Percentiles rank a stretch among this genome's conserved stretches.
These are phyloP conservation scores for Mactra quadrangularis DNA, from an alignment of 1,140 invertebrate genomes.

Conservation along the genomic window DNA sequence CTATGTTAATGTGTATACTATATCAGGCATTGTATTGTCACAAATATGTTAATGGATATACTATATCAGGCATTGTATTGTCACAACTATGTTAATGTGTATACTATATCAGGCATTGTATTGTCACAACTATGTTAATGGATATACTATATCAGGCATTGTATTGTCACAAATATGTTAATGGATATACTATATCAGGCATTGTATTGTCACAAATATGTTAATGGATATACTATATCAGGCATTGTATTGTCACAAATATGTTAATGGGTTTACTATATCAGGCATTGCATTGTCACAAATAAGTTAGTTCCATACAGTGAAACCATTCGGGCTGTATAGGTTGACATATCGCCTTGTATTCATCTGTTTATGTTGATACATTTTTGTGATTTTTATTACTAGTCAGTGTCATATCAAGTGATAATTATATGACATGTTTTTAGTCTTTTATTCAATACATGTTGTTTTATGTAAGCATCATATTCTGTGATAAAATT, in stretches of 20 bases:
- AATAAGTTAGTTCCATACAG: slow-evolving; percentile 13
- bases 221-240: background rate
- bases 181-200: too few relatives aligned
- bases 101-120: too few relatives aligned
- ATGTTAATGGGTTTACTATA: too few relatives aligned
- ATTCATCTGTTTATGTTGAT: slow-evolving; percentile 20
- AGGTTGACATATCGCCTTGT: slow-evolving; percentile 8
- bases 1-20: too few relatives aligned
- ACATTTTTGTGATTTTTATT: slow-evolving; percentile 16
- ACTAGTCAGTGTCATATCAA: slow-evolving; percentile 24
- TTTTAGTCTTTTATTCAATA: slow-evolving; percentile 39
- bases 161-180: background rate
- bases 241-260: slow-evolving; percentile 7
- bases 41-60: background rate
- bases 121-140: too few relatives aligned
- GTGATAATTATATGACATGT: slow-evolving; percentile 11
- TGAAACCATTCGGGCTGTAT: slow-evolving; percentile 9
- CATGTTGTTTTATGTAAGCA: slow-evolving; percentile 39
- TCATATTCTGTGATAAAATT: slow-evolving; percentile 40
- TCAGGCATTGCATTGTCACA: slow-evolving; percentile 8
- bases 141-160: background rate
- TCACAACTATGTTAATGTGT: background rate
- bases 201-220: too few relatives aligned
- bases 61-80: slow-evolving; percentile 8
- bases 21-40: too few relatives aligned